phyloP scores from a whole-genome alignment of 2,888 invertebrate genomes.

The Beris morrisii region DNA sequence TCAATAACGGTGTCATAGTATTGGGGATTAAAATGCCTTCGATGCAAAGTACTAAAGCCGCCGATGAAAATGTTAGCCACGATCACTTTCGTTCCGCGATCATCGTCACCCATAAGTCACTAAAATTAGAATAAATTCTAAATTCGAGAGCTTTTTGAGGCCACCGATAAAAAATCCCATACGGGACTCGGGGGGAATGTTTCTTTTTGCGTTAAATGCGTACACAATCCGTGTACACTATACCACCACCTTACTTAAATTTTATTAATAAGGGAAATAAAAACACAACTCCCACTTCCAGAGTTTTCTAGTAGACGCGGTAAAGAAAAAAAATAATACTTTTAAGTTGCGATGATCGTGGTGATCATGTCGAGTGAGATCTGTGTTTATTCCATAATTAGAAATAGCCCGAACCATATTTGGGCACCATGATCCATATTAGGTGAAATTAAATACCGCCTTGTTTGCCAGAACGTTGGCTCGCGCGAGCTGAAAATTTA shows the following conservation, averaged over 20 bases:
- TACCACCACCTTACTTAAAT: neutral
- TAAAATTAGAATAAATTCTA: conserved; percentile 38
- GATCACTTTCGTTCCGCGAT: too few species aligned
- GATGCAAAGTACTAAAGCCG: too few species aligned
- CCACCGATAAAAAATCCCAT: conserved; percentile 3
- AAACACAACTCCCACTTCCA: too few species aligned
- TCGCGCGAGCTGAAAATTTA: conserved; percentile 13
- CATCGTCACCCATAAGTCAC: conserved; percentile 24
- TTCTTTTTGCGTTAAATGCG: neutral
- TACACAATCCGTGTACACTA: neutral
- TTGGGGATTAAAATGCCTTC: too few species aligned
- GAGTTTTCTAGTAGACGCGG: too few species aligned
- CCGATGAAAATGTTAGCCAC: too few species aligned
- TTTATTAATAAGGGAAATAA: too few species aligned
- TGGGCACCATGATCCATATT: conserved; percentile 33
- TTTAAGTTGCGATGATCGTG: too few species aligned
- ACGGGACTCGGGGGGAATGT: conserved; percentile 2
- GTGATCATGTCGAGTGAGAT: too few species aligned
- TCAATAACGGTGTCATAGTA: too few species aligned
- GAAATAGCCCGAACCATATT: conserved; percentile 34
- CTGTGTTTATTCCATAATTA: conserved; percentile 26
- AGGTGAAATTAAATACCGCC: conserved; percentile 32
- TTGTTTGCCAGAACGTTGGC: conserved; percentile 25
- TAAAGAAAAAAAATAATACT: too few species aligned
- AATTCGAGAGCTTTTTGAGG: conserved; percentile 36